Evolutionary conservation across 2,113 vertebrate species (phyloP), one percentile per base, ranked within the genome.

Genomic region (Zosterops borbonicus): DNA sequence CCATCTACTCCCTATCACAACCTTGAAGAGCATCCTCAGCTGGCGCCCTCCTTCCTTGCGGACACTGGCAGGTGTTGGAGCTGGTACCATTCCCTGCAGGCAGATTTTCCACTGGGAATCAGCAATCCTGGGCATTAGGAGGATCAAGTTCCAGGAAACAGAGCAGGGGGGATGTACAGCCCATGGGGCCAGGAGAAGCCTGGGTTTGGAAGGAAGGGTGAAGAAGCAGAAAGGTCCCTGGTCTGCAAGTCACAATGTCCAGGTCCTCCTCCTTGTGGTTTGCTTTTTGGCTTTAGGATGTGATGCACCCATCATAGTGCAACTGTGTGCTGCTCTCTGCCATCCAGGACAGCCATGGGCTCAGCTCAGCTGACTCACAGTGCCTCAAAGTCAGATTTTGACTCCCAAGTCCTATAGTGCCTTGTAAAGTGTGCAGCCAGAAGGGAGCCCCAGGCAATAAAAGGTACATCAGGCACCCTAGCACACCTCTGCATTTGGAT

Each of bases 291-390:
- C 33, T 74, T 62, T 53, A 62, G 69, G 73, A 49, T 0, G 6
- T 9, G 47, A 37, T 37, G 47, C 12, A 41, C 18, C 42, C 28
- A 5, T 22, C 23, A 24, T 5, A 22, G 62, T 2, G 28, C 0
- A 1, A 14, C 16, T n/a, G 39, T 17, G 41, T 28, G 55, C 41
- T 62, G n/a, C 2, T 4, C n/a, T 63, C 28, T 22, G 17, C 35
- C 1, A 0, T 22, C 29, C 46, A 69, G 78, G 60, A 14, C 14
- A 21, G 55, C 2, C 50, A 10, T 0, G 37, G 42, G 58, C 81
- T 83, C 55, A 28, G 63, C 55, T 77, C 82, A 47, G 37, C n/a
- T 47, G 33, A 49, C 17, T 70, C 27, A 1, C 46, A 62, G 86
- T 29, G 64, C 60, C 64, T 74, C 14, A 47, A 77, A 87, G 37